Conservation (phyloP, 2,888 invertebrate genomes). For the Callimorpha dominula region DNA sequence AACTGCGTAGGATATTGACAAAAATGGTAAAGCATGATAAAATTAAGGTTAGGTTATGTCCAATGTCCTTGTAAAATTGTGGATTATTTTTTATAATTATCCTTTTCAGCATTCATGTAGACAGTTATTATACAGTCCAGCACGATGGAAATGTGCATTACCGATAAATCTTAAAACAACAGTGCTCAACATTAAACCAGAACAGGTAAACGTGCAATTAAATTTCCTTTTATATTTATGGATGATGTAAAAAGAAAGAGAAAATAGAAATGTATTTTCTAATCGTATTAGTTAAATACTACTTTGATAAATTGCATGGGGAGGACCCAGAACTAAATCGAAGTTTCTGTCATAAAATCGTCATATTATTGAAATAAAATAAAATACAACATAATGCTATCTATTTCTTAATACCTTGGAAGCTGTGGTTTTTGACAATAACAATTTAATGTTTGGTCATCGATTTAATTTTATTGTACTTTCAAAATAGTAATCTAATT, state of each 20-base stretch:
- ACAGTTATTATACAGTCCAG: constrained; percentile 77
- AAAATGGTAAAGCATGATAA: constrained; percentile 63
- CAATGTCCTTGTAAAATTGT: constrained; percentile 58
- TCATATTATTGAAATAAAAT: not conserved
- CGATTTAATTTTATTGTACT: no score
- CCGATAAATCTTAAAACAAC: constrained; percentile 74
- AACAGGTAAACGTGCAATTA: constrained; percentile 65
- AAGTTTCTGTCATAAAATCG: constrained; percentile 43
- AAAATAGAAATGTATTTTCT: constrained; percentile 1
- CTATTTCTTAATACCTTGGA: no score
- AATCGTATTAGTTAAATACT: not conserved
- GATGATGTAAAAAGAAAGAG: constrained; percentile 19
- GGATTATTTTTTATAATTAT: constrained; percentile 40
- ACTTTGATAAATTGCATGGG: not conserved
- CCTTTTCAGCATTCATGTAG: constrained; percentile 81
- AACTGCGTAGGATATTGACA: constrained; percentile 45
- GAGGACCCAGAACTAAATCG: not conserved
- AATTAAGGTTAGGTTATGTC: constrained; percentile 69
- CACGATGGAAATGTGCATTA: constrained; percentile 80
- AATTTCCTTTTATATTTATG: not conserved
- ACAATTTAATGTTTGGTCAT: no score
- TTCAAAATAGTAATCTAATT: no score
- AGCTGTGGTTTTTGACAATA: no score
- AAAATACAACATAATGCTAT: no score
- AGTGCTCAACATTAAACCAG: constrained; percentile 66